Base-by-base conservation (phyloP, 2,888 invertebrate genomes). In the Brachynemurus nebulosus region DNA sequence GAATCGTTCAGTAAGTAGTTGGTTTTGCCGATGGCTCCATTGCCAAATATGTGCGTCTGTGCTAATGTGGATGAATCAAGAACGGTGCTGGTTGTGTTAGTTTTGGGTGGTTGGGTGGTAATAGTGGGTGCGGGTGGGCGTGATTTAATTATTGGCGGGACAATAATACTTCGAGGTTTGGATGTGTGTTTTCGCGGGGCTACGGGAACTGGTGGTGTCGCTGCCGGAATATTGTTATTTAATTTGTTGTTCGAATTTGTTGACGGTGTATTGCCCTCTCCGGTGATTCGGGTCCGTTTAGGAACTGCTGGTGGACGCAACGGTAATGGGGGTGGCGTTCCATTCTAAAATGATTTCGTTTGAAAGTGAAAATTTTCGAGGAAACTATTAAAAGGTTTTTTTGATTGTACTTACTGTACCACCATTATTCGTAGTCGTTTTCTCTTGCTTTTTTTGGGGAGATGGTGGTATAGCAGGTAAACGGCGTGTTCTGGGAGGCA, bases 281-380 rank as follows among this genome's bases (percentile, higher is more conserved):
- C 44, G 16, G 46, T 46, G 34, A 55, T 51, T 47, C 56, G 53
- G 25, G 54, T 64, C 45, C 71, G 57, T 52, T 69, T 68, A 34
- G 71, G 70, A 34, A 71, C 68, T 34, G 66, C 67, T 12, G 70
- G 70, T 39, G 69, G 67, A 50, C 68, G 59, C 48, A 62, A 50
- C 20, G 69, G 68, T 45, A 68, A 64, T 42, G 68, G 67, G 7
- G 68, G 68, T 33, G 66, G 67, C 47, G 59, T 56, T 33, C 39
- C 42, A 30, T n/a, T n/a, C n/a, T n/a, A n/a, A n/a, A n/a, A n/a
- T n/a, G n/a, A n/a, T n/a, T n/a, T n/a, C n/a, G n/a, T n/a, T n/a
- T n/a, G n/a, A n/a, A n/a, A n/a, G n/a, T n/a, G n/a, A n/a, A n/a
- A n/a, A n/a, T n/a, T n/a, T n/a, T n/a, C n/a, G n/a, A n/a, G n/a